Conservation (phyloP, 1,140 invertebrate species). For the Venturia canescens region DNA sequence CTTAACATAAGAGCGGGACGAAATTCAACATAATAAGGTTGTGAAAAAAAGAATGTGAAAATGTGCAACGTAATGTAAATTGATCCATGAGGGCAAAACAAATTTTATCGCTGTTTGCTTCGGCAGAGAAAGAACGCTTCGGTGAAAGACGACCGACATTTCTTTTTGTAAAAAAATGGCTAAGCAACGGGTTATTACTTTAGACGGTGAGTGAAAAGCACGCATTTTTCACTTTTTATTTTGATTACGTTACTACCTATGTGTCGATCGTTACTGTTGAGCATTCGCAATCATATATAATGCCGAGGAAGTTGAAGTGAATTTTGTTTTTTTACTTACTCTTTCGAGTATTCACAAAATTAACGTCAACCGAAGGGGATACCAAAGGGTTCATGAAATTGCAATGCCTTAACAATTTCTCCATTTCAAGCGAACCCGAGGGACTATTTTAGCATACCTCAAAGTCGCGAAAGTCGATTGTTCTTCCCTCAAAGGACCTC, state of each 20-base stretch:
- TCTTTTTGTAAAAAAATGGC: not conserved
- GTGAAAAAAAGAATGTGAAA: not conserved
- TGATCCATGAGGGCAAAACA: not conserved
- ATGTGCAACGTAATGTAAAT: not conserved
- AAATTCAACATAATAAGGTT: not conserved
- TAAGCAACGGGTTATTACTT: not conserved
- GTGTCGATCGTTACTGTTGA: not conserved
- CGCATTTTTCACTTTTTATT: not conserved
- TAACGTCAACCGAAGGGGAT: no score
- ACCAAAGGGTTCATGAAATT: no score
- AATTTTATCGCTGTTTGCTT: not conserved
- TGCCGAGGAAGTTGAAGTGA: no score
- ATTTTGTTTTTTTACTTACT: no score
- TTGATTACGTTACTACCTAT: not conserved
- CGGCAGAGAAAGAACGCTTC: not conserved
- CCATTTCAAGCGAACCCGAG: no score
- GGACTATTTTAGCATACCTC: no score
- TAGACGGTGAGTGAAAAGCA: not conserved
- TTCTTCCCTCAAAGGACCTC: no score
- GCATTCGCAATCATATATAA: not conserved
- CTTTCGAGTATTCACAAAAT: no score
- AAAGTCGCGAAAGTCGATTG: no score
- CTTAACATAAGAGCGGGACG: not conserved
- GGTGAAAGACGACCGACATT: no score
- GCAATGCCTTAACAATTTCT: no score